These are phyloP conservation scores for Polydesmus complanatus DNA, from an alignment of 2,888 invertebrate genomes.

Conservation along the genomic window DNA sequence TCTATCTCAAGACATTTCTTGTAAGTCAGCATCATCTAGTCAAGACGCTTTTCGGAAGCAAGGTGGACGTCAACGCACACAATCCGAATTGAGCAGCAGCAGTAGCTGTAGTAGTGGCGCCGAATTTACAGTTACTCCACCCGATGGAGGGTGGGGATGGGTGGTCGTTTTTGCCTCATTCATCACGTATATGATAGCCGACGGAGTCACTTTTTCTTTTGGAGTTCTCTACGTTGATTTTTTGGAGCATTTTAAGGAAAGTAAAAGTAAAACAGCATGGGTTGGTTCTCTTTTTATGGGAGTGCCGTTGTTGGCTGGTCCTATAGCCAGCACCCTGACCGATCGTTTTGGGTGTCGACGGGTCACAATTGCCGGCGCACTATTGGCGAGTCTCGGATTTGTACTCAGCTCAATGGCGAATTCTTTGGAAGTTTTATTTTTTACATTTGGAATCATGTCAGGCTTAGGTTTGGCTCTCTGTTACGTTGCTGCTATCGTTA, in stretches of 20 bases:
- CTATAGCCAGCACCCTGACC: conserved; percentile 67
- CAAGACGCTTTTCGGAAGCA: neutral
- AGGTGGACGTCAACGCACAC: conserved; percentile 6
- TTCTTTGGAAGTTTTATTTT: conserved; percentile 59
- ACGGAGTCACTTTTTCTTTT: conserved; percentile 83
- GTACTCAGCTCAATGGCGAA: conserved; percentile 55
- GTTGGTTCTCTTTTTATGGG: conserved; percentile 83
- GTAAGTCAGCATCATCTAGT: too few relatives aligned
- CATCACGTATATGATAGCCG: conserved; percentile 76
- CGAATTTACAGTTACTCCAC: conserved; percentile 27
- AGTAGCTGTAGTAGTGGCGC: conserved; percentile 4
- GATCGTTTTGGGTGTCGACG: conserved; percentile 64
- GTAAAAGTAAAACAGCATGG: conserved; percentile 76
- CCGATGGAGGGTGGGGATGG: conserved; percentile 90
- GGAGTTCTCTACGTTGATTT: conserved; percentile 79
- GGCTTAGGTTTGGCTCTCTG: conserved; percentile 73
- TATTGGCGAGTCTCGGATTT: conserved; percentile 61
- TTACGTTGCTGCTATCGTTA: conserved; percentile 76
- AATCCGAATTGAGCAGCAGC: conserved; percentile 13
- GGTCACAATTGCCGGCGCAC: conserved; percentile 61
- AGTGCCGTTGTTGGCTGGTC: conserved; percentile 68
- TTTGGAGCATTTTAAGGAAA: conserved; percentile 65
- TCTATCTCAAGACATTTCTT: neutral
- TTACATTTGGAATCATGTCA: conserved; percentile 69
- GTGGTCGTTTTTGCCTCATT: conserved; percentile 78